Base-by-base conservation (phyloP, 2,797 vertebrate species). In the Darevskia nairensis region DNA sequence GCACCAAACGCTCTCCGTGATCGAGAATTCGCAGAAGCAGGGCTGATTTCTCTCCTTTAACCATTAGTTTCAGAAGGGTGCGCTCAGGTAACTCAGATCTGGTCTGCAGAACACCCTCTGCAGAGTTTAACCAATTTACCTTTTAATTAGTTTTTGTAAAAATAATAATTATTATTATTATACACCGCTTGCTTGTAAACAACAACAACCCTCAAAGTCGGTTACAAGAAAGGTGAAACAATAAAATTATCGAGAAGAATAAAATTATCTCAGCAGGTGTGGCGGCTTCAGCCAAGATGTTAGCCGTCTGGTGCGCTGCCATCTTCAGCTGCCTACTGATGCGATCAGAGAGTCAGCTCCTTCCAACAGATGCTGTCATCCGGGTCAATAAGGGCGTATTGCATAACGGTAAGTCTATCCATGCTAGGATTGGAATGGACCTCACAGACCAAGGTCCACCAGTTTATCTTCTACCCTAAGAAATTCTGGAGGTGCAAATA, bases 321-420 rank as follows among this genome's bases (percentile, higher is more conserved):
- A 3, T 91, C 19, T 10, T 92, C 64, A 82, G 1, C 0, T 1
- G 80, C n/a, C 72, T 77, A 2, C 90, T 92, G 50, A 35, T 82
- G 50, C 86, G 66, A 0, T 3, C 87, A 0, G 66, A 78, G 0
- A 1, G 23, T 21, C n/a, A 3, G 15, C 13, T 83, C n/a, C 86
- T 68, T 1, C 84, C 78, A 0, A 90, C 86, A 25, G 93, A 89
- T 6, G 91, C 92, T 0, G 15, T 95, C 75, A 93, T 96, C 91
- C 89, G 95, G 85, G 86, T 96, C 46, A 90, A 10, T 1, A 82
- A 94, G 87, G 87, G 85, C 0, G 81, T 94, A 72, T 32, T 96
- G 74, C 90, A 92, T 0, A 78, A 92, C 0, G 93, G 94, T 95
- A 89, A 92, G 94, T 91, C 8, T 4, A 68, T 29, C 8, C 1